Percentiles rank a stretch among this genome's conserved stretches.
phyloP scores from a whole-genome alignment of 1,140 invertebrate species.

The Dreissena polymorpha region DNA sequence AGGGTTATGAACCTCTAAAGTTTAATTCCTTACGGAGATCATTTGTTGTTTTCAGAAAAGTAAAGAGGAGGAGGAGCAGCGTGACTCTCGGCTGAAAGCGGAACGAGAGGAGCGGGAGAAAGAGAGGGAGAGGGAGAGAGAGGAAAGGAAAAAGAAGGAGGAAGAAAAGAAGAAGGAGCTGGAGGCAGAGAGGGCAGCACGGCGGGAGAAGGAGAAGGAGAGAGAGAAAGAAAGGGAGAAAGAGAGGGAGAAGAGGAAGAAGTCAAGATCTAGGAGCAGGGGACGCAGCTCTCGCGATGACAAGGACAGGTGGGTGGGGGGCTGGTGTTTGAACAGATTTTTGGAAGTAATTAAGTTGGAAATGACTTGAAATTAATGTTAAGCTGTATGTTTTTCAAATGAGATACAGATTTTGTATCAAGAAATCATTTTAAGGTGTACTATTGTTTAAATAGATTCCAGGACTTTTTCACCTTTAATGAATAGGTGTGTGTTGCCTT shows the following conservation, averaged over 20 bases:
- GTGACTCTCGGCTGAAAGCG: slow-evolving; percentile 70
- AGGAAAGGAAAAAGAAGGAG: slow-evolving; percentile 59
- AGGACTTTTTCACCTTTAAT: not conserved
- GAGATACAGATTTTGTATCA: not conserved
- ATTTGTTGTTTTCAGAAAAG: slow-evolving; percentile 49
- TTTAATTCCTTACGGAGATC: no score
- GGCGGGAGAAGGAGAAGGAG: slow-evolving; percentile 57
- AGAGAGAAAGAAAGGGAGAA: slow-evolving; percentile 58
- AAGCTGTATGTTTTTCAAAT: not conserved
- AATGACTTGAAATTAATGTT: not conserved
- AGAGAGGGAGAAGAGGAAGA: slow-evolving; percentile 52
- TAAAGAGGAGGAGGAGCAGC: slow-evolving; percentile 68
- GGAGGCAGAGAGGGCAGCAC: slow-evolving; percentile 56
- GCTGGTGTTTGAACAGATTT: not conserved
- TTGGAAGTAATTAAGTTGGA: not conserved
- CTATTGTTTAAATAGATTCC: not conserved
- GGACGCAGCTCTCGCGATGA: slow-evolving; percentile 63
- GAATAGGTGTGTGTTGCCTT: not conserved
- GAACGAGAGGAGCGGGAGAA: slow-evolving; percentile 74
- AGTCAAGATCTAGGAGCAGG: slow-evolving; percentile 51
- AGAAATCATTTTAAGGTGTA: not conserved
- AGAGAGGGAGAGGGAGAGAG: slow-evolving; percentile 79
- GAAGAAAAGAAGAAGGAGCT: slow-evolving; percentile 62
- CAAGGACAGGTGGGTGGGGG: slow-evolving; percentile 48
- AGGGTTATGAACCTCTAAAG: no score